Evolutionary conservation across 1,140 invertebrate genomes (phyloP).

Genomic region (Asobara japonica): DNA sequence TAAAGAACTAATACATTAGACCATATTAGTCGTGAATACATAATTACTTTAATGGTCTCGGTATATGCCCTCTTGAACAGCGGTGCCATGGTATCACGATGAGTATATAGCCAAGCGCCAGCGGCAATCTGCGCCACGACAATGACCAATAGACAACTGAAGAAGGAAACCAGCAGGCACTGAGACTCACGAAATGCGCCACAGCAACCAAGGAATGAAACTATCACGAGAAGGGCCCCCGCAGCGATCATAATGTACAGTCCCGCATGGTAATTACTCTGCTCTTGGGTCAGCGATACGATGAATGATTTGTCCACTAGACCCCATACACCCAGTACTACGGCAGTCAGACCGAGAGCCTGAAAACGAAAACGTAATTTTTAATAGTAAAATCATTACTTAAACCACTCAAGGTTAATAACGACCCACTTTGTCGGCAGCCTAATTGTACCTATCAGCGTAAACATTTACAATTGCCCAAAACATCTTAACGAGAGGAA

Average conservation of each 20-base stretch:
- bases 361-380: constrained; percentile 61
- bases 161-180: constrained; percentile 85
- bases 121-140: constrained; percentile 82
- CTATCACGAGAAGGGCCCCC: constrained; percentile 82
- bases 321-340: constrained; percentile 79
- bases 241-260: constrained; percentile 81
- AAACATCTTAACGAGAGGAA: too few species aligned
- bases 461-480: too few species aligned
- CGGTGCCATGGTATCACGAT: constrained; percentile 73
- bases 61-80: constrained; percentile 72
- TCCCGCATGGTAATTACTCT: constrained; percentile 76
- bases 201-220: constrained; percentile 91
- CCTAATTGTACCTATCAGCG: too few species aligned
- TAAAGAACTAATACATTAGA: too few species aligned
- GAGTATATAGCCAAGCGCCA: constrained; percentile 77
- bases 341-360: constrained; percentile 76
- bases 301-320: constrained; percentile 80
- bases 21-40: neutral
- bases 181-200: constrained; percentile 88
- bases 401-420: too few species aligned
- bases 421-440: too few species aligned
- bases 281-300: constrained; percentile 74
- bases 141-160: constrained; percentile 78
- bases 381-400: neutral
- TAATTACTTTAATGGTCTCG: constrained; percentile 69